Evolutionary conservation across 1,140 invertebrate genomes (phyloP), one percentile per base, ranked within the genome.

Genomic region (Rhysida immarginata): DNA sequence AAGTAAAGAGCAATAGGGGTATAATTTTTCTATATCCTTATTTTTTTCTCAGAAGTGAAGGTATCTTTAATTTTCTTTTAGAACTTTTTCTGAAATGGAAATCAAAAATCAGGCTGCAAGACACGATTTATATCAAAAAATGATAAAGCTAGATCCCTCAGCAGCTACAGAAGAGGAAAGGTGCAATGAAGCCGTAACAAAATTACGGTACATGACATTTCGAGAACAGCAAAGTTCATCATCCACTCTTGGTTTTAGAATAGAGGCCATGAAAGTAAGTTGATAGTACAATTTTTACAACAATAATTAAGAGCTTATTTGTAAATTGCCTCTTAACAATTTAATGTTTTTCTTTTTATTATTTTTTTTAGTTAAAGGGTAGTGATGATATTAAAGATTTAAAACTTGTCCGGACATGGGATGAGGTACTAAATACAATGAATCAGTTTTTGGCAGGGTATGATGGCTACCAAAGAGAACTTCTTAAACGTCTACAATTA

Each of bases 141-240:
- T 97, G 92, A 78, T 95, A n/a, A 81, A 86, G 13, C 80, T 96
- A 11, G 91, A 96, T 68, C 82, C 85, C 0, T 77, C 72, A 54
- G 91, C 87, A 1, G 91, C 91, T 0, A 94, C 87, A 1, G 68
- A 74, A 54, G 81, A 86, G 46, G 92, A 96, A 70, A 81, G 87
- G 61, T 71, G 76, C 29, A 68, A 76, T 0, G 74, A 81, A 58
- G 88, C 87, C 2, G 85, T 96, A 3, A 94, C 90, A 1, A 96
- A 96, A 73, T 74, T 94, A 56, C 78, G 91, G 16, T 96, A 96
- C 71, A 95, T 95, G 89, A 83, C 89, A 66, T 97, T 96, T 72
- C 75, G 94, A 35, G 94, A 97, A 71, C 75, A 87, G 57, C 84
- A 92, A 64, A 95, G 89, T 58, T 96, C 93, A 1, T 90, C 91